Evolutionary conservation across 2,888 invertebrate species (phyloP), one percentile per base, ranked within the genome.

Genomic region (Masnerella sp.): DNA sequence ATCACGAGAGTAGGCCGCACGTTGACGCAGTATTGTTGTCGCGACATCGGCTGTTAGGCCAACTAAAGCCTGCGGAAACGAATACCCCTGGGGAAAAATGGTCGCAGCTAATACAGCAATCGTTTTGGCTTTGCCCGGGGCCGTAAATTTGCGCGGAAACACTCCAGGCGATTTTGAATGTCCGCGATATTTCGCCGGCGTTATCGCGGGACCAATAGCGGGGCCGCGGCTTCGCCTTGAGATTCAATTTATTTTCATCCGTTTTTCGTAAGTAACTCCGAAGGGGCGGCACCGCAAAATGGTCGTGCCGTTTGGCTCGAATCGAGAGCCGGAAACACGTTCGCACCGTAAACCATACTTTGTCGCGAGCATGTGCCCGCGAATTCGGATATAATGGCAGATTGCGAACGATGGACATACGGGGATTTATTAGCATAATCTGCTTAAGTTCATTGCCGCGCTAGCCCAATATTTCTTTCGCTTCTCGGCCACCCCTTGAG

Each of bases 401-500:
- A 69, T 72, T 80, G 77, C 69, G 70, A 65, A 72, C 76, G 79
- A 81, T 80, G 79, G 78, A 82, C 80, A 81, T 76, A 76, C 76
- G 62, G 77, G 79, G 82, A 84, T 83, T 82, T 83, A 82, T 83
- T 81, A 84, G 80, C 77, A 79, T 84, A 83, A 83, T 84, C 83
- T 82, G 78, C 80, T 84, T 81, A 83, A 81, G 80, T 79, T 75
- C 76, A 73, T 77, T 78, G 79, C 74, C 58, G 54, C 56, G 51
- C 45, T 22, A 49, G 7, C 56, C 62, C 51, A 47, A 61, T 65
- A 68, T 68, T 61, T 72, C 61, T 67, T 68, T 59, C n/a, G n/a
- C n/a, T n/a, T 47, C 15, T 14, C 40, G 58, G 18, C 34, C 38
- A n/a, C n/a, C 43, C 51, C 22, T 51, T 42, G 49, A 62, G 62